A percentile compares a stretch with the other conserved stretches of the same genome.
Evolutionary conservation across 2,113 vertebrate genomes (phyloP).

Genomic region (Propithecus coquereli): DNA sequence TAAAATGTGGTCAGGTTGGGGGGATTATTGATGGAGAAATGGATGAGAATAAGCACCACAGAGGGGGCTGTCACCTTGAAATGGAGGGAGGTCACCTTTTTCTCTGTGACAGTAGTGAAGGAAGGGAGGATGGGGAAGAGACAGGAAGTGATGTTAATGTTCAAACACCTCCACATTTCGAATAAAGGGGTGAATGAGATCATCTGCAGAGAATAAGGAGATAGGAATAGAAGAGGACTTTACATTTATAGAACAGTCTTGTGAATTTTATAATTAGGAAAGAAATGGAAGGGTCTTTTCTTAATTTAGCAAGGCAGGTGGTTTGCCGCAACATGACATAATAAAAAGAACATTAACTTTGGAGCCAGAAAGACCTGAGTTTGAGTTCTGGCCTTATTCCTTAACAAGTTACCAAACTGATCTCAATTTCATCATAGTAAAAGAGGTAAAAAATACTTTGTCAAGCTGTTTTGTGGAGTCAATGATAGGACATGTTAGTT

Average conservation of each 20-base stretch:
- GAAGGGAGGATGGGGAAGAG: neutral
- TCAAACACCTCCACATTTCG: neutral
- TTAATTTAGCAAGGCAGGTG: slow-evolving; percentile 26
- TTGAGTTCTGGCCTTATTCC: slow-evolving; percentile 10
- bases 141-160: neutral
- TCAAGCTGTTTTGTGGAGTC: neutral
- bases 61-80: neutral
- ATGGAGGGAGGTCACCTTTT: neutral
- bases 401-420: neutral
- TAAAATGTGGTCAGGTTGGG: neutral
- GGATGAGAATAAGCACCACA: neutral
- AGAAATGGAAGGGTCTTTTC: neutral
- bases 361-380: neutral
- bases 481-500: neutral
- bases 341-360: neutral
- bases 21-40: neutral
- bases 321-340: neutral
- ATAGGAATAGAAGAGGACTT: neutral
- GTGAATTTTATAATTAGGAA: slow-evolving; percentile 33
- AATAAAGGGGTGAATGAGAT: neutral
- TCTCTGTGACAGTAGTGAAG: neutral
- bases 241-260: neutral
- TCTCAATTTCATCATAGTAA: slow-evolving; percentile 2
- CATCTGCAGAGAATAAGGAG: neutral
- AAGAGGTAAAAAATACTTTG: neutral